A percentile compares a stretch with the other conserved stretches of the same genome.
Conservation (phyloP, 2,113 vertebrate genomes). For the Rynchops niger region DNA sequence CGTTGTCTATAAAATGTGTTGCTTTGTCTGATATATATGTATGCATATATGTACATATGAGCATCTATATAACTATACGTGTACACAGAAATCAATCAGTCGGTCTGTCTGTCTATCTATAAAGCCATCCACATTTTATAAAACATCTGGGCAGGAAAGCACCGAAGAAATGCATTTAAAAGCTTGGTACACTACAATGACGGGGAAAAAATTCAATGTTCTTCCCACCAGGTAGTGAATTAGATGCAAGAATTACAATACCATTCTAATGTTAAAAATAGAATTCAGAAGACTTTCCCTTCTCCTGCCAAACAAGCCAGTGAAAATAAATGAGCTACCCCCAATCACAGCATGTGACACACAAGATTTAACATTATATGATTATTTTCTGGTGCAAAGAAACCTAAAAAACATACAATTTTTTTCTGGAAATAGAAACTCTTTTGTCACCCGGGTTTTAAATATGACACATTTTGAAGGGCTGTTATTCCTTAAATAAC, state of each 20-base stretch:
- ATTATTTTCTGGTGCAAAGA: background rate
- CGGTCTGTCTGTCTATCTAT: background rate
- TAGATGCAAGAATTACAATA: constrained; percentile 5
- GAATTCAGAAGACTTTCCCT: background rate
- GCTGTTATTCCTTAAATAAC: constrained; percentile 36
- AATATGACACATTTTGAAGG: constrained; percentile 36
- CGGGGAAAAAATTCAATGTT: accelerated
- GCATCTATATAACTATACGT: background rate
- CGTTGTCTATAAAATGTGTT: background rate
- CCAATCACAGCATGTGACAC: background rate
- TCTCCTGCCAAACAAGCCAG: background rate
- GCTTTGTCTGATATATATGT: background rate
- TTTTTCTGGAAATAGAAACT: constrained; percentile 8
- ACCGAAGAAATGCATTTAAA: background rate
- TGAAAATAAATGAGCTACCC: constrained; percentile 10
- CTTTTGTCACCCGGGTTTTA: background rate
- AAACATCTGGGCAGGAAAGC: background rate
- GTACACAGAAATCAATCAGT: background rate
- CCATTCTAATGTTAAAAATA: background rate
- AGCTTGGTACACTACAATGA: background rate
- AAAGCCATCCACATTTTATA: background rate
- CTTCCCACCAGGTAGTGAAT: background rate
- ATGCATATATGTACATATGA: background rate
- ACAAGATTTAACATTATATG: background rate
- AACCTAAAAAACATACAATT: background rate